Base-by-base conservation (phyloP, 2,113 vertebrate genomes). In the Festucalex cinctus region DNA sequence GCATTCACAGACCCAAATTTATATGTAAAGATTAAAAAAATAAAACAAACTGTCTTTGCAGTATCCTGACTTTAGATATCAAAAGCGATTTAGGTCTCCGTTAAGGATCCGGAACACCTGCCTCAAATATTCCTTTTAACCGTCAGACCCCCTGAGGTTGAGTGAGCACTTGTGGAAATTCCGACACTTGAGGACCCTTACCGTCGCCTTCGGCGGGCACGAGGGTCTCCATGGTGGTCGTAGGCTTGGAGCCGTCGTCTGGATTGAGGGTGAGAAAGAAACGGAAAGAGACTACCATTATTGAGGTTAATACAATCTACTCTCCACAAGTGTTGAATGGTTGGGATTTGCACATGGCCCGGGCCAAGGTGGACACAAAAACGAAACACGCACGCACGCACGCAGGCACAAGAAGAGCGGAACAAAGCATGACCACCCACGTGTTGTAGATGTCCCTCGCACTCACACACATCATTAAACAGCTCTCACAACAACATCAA, bases 221-320 rank as follows among this genome's bases (percentile, higher is more conserved):
- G 6, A 94, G 94, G 1, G 95, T 95, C 91, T 98, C 95, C 94
- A 96, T 92, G 58, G 97, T 99, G 77, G 97, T 96, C 0, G 97
- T 98, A 10, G 97, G 94, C 87, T 96, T 99, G 51, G 93, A 97
- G 73, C 96, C 97, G 0, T 99, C 97, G 88, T 99, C 97, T 99
- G 97, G 97, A 91, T 99, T 99, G 70, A 99, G 96, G 39, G 96
- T 98, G 92, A 99, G 93, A 95, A 99, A 99, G 91, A 99, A 99
- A 83, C 92, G 96, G 95, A 99, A 99, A 91, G 97, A 99, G 90
- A 99, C 97, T 98, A 95, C 95, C 94, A 99, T 99, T 98, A 99
- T 97, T 97, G 95, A 99, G 96, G 95, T 99, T 98, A 99, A 99
- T 98, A 98, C 95, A 94, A 99, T 99, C 97, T 98, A 99, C 97